Evolutionary conservation across 2,888 invertebrate genomes (phyloP).

Genomic region (Strigamia transsilvanica): DNA sequence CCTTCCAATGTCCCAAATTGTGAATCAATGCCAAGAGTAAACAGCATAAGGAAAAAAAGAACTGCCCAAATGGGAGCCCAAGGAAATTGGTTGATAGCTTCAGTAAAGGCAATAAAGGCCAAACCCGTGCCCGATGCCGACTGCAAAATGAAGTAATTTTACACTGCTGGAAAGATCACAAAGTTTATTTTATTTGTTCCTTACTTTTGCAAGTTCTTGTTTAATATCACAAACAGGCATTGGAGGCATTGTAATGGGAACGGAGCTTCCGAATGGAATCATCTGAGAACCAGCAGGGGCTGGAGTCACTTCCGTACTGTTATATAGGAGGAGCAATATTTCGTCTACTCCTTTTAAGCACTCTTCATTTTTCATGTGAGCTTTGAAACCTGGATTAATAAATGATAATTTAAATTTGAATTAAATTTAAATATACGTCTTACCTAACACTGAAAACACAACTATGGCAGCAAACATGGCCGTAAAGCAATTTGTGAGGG

Average conservation of each 20-base stretch:
- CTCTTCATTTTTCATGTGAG: conserved; percentile 81
- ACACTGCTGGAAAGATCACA: not conserved
- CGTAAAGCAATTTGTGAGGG: conserved; percentile 90
- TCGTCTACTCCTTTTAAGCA: conserved; percentile 74
- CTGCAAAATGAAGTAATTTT: conserved; percentile 68
- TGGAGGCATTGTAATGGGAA: conserved; percentile 55
- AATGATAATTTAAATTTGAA: not conserved
- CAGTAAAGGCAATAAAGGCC: conserved; percentile 96
- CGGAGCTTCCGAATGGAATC: conserved; percentile 57
- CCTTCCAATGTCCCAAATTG: conserved; percentile 96
- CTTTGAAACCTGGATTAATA: conserved; percentile 75
- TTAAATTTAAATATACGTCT: conserved; percentile 55
- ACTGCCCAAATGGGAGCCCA: conserved; percentile 93
- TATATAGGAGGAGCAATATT: conserved; percentile 63
- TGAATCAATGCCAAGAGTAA: conserved; percentile 94
- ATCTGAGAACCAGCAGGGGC: conserved; percentile 58
- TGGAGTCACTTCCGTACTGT: conserved; percentile 57
- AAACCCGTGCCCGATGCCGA: conserved; percentile 95
- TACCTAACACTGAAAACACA: conserved; percentile 91
- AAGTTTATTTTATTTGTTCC: not conserved
- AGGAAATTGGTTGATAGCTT: conserved; percentile 97
- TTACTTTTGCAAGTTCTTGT: conserved; percentile 85
- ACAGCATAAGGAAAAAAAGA: conserved; percentile 95
- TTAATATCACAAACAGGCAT: conserved; percentile 82
- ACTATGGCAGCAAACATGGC: conserved; percentile 97